Evolutionary conservation across 2,113 vertebrate genomes (phyloP), one percentile per base, ranked within the genome.

Genomic region (Lepisosteus osseus): DNA sequence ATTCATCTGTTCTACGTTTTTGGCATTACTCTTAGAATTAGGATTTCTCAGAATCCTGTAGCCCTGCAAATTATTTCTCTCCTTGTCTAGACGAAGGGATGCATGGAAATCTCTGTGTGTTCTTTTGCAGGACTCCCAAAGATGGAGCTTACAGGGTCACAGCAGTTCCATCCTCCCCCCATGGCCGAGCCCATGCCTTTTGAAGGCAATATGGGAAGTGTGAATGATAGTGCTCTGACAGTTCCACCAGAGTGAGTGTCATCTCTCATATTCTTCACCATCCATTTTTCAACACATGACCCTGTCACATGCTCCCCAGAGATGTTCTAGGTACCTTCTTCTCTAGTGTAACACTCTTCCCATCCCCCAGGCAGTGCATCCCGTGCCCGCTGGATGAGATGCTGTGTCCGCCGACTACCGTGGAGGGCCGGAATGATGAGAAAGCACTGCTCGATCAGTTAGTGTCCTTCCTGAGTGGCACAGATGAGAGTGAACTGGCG

Each of bases 391-490:
- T 98, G 88, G 95, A 98, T 13, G 94, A 97, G 69, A 94, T 97
- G 75, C 87, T 98, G 11, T 94, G 93, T 68, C 94, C 96, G 3
- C 96, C 94, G 64, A 94, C 93, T 69, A 95, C 95, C 1, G 89
- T 92, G 0, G 96, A 98, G 84, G 94, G 92, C 40, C 92, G 94
- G 7, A 97, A 90, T 1, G 96, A 98, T 0, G 96, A 98, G 88
- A 98, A 97, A 61, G 95, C 95, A 54, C 91, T 98, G 65, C 81
- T 98, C 0, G 96, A 98, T 73, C 95, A 98, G 86, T 92, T 98
- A 3, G 93, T 97, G 9, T 94, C 93, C 79, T 97, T 98, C 87
- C 94, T 98, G 76, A 98, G 95, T n/a, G 95, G 95, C 74, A 97
- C 96, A n/a, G 95, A 98, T 2, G 96, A 98, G 87, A 97, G 93